Conservation (phyloP, 2,113 vertebrate species). For the Lepisosteus osseus region DNA sequence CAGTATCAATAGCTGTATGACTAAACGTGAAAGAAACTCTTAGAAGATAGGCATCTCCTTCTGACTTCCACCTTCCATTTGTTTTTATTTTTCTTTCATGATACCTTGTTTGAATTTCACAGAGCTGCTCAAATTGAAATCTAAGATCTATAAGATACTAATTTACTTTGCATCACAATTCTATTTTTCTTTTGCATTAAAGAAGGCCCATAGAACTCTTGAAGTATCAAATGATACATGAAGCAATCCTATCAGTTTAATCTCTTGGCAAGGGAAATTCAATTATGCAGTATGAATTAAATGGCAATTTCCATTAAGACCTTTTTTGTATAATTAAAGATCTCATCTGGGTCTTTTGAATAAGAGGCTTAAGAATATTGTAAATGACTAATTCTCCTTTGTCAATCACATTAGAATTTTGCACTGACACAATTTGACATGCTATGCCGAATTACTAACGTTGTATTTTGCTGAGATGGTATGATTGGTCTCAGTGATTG, state of each 20-base stretch:
- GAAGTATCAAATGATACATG: constrained; percentile 8
- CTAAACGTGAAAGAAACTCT: too few relatives aligned
- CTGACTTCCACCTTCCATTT: too few relatives aligned
- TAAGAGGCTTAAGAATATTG: constrained; percentile 12
- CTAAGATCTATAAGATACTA: not conserved
- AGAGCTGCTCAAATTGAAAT: not conserved
- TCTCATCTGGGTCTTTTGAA: constrained; percentile 17
- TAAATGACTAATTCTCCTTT: not conserved
- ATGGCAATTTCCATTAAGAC: constrained; percentile 24
- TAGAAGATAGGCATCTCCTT: too few relatives aligned
- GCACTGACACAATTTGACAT: not conserved
- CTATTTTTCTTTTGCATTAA: not conserved
- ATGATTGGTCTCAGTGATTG: not conserved
- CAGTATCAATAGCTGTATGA: too few relatives aligned
- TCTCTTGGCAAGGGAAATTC: constrained; percentile 11
- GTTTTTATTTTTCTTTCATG: too few relatives aligned
- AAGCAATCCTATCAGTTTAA: constrained; percentile 22
- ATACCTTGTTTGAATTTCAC: too few relatives aligned
- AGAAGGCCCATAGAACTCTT: constrained; percentile 3
- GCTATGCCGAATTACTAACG: not conserved
- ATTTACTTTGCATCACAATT: not conserved
- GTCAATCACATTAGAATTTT: not conserved
- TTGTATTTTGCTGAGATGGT: not conserved
- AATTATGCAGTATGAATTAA: constrained; percentile 17
- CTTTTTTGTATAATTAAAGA: constrained; percentile 25